Percentiles rank a stretch among this genome's conserved stretches.
phyloP scores from a whole-genome alignment of 2,797 vertebrate genomes.

The Propithecus deckenii region DNA sequence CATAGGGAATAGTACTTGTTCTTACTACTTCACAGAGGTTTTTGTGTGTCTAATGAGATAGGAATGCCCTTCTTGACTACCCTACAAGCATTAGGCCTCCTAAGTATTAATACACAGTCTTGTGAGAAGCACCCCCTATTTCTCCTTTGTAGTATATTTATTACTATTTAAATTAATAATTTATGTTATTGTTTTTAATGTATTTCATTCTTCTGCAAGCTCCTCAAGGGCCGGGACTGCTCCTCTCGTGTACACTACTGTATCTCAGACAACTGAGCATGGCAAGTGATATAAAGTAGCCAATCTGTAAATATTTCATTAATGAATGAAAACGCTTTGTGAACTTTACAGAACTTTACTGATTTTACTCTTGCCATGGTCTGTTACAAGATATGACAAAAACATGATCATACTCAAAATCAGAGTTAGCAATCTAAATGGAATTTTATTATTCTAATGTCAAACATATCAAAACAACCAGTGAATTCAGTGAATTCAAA shows the following conservation, averaged over 20 bases:
- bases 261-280: neutral
- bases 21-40: neutral
- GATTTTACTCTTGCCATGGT: neutral
- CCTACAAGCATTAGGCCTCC: neutral
- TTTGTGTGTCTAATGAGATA: neutral
- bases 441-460: neutral
- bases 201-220: neutral
- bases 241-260: neutral
- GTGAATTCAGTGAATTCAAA: neutral
- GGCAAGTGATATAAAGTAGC: neutral
- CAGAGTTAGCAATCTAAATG: neutral
- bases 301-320: neutral
- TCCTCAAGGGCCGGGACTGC: neutral
- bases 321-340: neutral
- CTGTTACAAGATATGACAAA: neutral
- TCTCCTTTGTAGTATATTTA: neutral
- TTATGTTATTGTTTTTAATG: neutral
- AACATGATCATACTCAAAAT: neutral
- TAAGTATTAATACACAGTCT: neutral
- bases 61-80: neutral
- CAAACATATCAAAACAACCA: slow-evolving; percentile 5
- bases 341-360: neutral
- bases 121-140: neutral
- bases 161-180: neutral
- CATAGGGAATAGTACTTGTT: neutral